phyloP scores from a whole-genome alignment of 2,797 vertebrate species.

The Carcharodon carcharias region DNA sequence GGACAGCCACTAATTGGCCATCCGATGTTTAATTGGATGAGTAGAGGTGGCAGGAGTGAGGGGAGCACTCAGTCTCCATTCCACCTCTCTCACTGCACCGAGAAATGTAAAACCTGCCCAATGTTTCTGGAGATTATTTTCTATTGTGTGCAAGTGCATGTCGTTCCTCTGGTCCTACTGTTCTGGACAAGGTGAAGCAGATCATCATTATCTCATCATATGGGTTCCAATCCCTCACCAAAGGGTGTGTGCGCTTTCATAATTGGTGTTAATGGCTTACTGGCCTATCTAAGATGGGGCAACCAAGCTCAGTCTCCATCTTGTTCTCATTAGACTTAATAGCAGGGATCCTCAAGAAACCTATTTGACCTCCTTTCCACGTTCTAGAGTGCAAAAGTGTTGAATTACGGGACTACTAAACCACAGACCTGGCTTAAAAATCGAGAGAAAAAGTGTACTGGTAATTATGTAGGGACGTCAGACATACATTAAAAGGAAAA shows the following conservation, averaged over 20 bases:
- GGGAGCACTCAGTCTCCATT: too few relatives aligned
- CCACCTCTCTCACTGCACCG: too few relatives aligned
- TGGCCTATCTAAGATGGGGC: neutral
- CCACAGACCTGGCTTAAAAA: neutral
- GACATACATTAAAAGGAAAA: neutral
- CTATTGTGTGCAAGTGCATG: neutral
- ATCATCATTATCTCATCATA: neutral
- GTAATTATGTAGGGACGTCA: neutral
- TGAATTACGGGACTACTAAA: neutral
- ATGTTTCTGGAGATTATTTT: neutral
- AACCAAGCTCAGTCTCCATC: neutral
- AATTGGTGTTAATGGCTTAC: neutral
- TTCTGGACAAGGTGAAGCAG: neutral
- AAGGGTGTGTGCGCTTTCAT: neutral
- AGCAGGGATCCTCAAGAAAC: neutral
- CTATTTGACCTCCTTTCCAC: neutral
- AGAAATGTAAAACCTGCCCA: too few relatives aligned
- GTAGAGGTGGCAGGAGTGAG: too few relatives aligned
- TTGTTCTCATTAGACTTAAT: neutral
- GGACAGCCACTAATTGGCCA: too few relatives aligned
- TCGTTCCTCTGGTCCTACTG: neutral
- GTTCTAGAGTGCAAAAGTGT: neutral
- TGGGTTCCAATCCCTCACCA: neutral
- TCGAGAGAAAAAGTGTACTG: neutral
- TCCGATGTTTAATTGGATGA: too few relatives aligned